phyloP scores from a whole-genome alignment of 2,113 vertebrate species.

The Ochotona princeps region DNA sequence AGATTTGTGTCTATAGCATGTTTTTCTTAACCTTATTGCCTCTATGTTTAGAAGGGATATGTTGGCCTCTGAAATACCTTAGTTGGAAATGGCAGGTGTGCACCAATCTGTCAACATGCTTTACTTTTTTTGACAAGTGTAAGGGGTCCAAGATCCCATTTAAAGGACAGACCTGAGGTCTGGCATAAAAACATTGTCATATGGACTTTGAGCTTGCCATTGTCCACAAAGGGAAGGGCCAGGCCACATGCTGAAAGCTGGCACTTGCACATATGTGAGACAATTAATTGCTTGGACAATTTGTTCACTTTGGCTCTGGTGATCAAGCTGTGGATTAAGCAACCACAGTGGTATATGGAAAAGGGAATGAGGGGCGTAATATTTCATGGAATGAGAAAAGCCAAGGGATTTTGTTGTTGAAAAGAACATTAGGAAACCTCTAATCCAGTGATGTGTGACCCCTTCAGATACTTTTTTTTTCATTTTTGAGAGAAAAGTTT shows the following conservation, averaged over 20 bases:
- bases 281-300: slow-evolving; percentile 62
- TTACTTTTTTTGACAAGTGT: slow-evolving; percentile 10
- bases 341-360: slow-evolving; percentile 14
- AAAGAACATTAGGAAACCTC: background rate
- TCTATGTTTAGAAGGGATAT: background rate
- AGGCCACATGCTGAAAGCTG: slow-evolving; percentile 53
- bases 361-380: no score
- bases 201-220: slow-evolving; percentile 41
- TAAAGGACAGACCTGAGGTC: slow-evolving; percentile 6
- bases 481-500: slow-evolving; percentile 14
- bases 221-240: slow-evolving; percentile 64
- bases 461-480: background rate
- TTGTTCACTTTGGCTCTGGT: slow-evolving; percentile 65
- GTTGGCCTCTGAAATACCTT: background rate
- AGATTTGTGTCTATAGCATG: background rate
- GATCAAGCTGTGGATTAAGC: slow-evolving; percentile 30
- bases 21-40: background rate
- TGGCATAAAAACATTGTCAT: slow-evolving; percentile 55
- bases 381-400: slow-evolving; percentile 14
- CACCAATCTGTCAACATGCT: background rate
- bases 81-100: background rate
- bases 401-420: background rate
- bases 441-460: background rate
- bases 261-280: slow-evolving; percentile 56
- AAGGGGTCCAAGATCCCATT: background rate